Evolutionary conservation across 1,140 invertebrate species (phyloP).

Genomic region (Neuroterus valhalla): DNA sequence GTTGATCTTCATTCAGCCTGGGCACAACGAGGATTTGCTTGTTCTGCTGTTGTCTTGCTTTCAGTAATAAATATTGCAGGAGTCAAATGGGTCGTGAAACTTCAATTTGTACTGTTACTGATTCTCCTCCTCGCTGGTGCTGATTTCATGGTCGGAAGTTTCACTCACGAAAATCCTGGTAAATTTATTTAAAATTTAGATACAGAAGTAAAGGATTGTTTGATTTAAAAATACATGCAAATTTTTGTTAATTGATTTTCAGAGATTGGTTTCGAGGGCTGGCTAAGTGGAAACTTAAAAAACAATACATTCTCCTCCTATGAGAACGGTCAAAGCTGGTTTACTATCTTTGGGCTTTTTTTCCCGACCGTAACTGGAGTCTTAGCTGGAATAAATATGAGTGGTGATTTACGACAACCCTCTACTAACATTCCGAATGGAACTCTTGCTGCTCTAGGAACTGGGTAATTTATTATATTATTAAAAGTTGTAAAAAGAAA

Average conservation of each 20-base stretch:
- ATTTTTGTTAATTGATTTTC: constrained; percentile 41
- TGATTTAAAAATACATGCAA: too few species aligned
- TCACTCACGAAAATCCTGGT: constrained; percentile 83
- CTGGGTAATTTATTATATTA: constrained; percentile 78
- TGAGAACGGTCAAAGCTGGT: constrained; percentile 88
- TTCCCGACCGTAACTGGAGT: constrained; percentile 96
- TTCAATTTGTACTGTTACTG: constrained; percentile 90
- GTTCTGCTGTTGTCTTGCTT: constrained; percentile 86
- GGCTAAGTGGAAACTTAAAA: constrained; percentile 84
- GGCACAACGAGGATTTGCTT: constrained; percentile 87
- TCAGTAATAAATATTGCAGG: constrained; percentile 93
- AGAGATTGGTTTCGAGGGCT: constrained; percentile 91
- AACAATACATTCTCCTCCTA: constrained; percentile 91
- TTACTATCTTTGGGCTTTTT: constrained; percentile 95
- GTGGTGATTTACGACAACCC: constrained; percentile 93
- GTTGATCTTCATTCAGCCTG: constrained; percentile 84
- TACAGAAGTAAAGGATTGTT: constrained; percentile 23
- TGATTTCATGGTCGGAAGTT: constrained; percentile 93
- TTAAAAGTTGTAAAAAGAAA: constrained; percentile 34
- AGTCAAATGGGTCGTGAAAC: constrained; percentile 94
- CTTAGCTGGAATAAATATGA: constrained; percentile 98
- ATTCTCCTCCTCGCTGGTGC: constrained; percentile 89
- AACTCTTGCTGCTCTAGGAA: constrained; percentile 91
- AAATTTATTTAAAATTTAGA: constrained; percentile 52
- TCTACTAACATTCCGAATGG: constrained; percentile 95